Evolutionary conservation across 2,797 vertebrate species (phyloP), one percentile per base, ranked within the genome.

Genomic region (Yasuhikotakia modesta): DNA sequence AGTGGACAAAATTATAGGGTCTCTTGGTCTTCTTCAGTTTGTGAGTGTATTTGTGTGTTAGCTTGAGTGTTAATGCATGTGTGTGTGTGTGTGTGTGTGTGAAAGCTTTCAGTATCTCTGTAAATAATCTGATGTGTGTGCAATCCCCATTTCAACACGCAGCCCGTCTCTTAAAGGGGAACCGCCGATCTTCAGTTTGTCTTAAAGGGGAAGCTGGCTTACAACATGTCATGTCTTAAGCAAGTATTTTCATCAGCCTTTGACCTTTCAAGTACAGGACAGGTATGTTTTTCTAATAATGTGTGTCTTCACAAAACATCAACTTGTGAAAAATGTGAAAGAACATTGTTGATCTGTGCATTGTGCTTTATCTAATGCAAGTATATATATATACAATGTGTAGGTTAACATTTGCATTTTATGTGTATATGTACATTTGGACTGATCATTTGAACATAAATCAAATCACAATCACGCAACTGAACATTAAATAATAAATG

Each of bases 61-160:
- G 46, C 32, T 27, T 75, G 48, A 39, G 45, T 63, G 66, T 39
- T 13, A 32, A 19, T 32, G 39, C 11, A 22, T 50, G 75, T 27
- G 3, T 77, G 53, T 52, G 45, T 48, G 57, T 48, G 22, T 24
- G 72, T 16, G 71, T 50, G 39, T 67, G 39, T 50, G 45, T 14
- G 55, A 27, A 14, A 27, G 27, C 43, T 30, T 27, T 73, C 32
- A 19, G 21, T 63, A 67, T 65, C 68, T 81, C 46, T 43, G 61
- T 63, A 19, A 77, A 52, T 77, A 70, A 84, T 84, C 83, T 67
- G 66, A 82, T 82, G 61, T 68, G 74, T 78, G 77, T 79, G 81
- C 72, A 82, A 85, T 76, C 78, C 61, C 50, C 43, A 76, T 85
- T 85, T 83, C 84, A 80, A 79, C 84, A 85, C 79, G 53, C 50